These are phyloP conservation scores for Trypoxylon attenuatum DNA, from an alignment of 2,888 invertebrate species.

Conservation along the genomic window DNA sequence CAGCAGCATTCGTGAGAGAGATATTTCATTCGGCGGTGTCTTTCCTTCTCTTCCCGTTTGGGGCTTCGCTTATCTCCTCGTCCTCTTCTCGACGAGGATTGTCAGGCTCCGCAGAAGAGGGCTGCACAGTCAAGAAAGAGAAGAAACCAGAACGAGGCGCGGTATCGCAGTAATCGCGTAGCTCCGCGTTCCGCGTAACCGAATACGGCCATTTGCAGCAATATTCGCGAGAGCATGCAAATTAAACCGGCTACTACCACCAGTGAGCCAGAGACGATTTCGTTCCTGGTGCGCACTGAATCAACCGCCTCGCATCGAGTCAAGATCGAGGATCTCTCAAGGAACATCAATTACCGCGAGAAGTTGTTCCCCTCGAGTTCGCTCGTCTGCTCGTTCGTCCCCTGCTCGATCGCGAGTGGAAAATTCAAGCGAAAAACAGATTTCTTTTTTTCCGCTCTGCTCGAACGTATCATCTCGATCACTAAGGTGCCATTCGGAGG, in stretches of 20 bases:
- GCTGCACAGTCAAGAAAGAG: constrained; percentile 37
- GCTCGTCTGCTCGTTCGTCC: background rate
- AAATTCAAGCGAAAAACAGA: constrained; percentile 8
- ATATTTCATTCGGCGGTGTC: constrained; percentile 66
- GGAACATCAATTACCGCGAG: background rate
- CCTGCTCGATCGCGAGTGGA: background rate
- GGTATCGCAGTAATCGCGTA: constrained; percentile 38
- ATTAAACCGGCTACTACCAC: constrained; percentile 24
- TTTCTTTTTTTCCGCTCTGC: constrained; percentile 22
- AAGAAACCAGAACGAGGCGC: constrained; percentile 24
- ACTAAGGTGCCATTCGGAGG: background rate
- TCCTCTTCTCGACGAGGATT: constrained; percentile 23
- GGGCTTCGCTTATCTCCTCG: constrained; percentile 56
- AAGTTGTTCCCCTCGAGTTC: background rate
- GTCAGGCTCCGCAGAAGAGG: constrained; percentile 12
- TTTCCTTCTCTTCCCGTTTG: constrained; percentile 53
- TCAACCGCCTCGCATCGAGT: background rate
- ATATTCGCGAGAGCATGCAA: constrained; percentile 36
- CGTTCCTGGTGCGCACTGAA: background rate
- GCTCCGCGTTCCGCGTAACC: constrained; percentile 33
- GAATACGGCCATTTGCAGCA: constrained; percentile 31
- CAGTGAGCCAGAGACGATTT: constrained; percentile 13
- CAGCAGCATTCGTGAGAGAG: constrained; percentile 63
- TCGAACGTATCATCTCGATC: constrained; percentile 3
- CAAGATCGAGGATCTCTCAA: background rate